phyloP scores from a whole-genome alignment of 2,797 vertebrate species.

The Mus spretus region DNA sequence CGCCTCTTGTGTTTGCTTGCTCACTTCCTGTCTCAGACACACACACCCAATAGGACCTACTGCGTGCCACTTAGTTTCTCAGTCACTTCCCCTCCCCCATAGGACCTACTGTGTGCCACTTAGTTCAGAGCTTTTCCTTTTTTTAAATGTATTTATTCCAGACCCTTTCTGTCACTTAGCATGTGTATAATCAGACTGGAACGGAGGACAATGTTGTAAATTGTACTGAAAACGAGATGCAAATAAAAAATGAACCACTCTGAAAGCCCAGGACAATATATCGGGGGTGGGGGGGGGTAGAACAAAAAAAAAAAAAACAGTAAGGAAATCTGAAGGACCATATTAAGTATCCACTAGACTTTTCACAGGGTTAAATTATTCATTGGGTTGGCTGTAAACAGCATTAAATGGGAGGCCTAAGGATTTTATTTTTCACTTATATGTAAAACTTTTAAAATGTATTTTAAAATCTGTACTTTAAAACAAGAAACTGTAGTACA shows the following conservation, averaged over 20 bases:
- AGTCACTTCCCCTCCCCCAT: conserved; percentile 62
- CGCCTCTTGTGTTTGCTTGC: too few relatives aligned
- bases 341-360: neutral
- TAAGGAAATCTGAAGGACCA: neutral
- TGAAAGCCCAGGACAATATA: conserved; percentile 88
- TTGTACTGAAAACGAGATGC: conserved; percentile 84
- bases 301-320: neutral
- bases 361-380: conserved; percentile 24
- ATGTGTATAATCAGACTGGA: conserved; percentile 88
- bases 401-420: neutral
- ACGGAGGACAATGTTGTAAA: conserved; percentile 80
- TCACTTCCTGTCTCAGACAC: neutral
- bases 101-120: conserved; percentile 89
- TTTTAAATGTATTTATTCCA: conserved; percentile 88
- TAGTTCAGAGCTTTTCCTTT: conserved; percentile 86
- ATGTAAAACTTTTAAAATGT: neutral
- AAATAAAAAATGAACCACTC: conserved; percentile 85
- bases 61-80: neutral
- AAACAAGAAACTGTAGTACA: neutral
- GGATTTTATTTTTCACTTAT: neutral
- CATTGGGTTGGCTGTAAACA: conserved; percentile 6
- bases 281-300: conserved; percentile 46
- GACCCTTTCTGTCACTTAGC: conserved; percentile 88
- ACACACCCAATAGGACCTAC: too few relatives aligned
- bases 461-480: neutral